Base-by-base conservation (phyloP, 2,888 invertebrate species). In the Bugulina stolonifera region DNA sequence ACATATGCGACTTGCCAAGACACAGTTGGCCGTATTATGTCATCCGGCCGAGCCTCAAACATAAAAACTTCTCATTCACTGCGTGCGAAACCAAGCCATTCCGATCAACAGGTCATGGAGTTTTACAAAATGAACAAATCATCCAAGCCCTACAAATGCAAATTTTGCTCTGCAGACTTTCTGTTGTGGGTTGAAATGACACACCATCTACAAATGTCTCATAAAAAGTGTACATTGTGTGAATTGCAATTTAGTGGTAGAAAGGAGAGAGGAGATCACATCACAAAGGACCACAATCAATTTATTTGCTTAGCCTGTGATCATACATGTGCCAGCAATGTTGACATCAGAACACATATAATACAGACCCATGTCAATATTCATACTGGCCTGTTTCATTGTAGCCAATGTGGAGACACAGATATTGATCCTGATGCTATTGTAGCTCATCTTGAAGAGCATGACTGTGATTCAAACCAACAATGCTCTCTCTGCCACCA, bases 241-340 rank as follows among this genome's bases (percentile, higher is more conserved):
- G 3, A 22, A 64, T 29, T 5, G 27, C 14, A 32, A 5, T 64
- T 64, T 32, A 32, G n/a, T 14, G n/a, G 32, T 64, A 27, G 64
- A 34, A 22, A 32, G n/a, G 10, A 22, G 10, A 27, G 64, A 32
- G 27, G 64, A 29, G 64, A 64, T 2, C 64, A 64, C 32, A 32
- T 64, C 5, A 34, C 34, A 14, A 64, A 27, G 2, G 64, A 64
- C n/a, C 64, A 64, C 32, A 14, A 64, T 14, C 64, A 32, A 34
- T 32, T 29, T 34, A 64, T 64, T 64, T 64, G 64, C 32, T 64
- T 64, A 64, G 64, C 64, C 32, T 64, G 64, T 32, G 64, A 64
- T 32, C 29, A 64, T 18, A 64, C 64, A 14, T 22, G 27, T 14
- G 1, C 34, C 5, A 64, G 29, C 32, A 27, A 27, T n/a, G 32